A percentile compares a stretch with the other conserved stretches of the same genome.
Evolutionary conservation across 1,140 invertebrate species (phyloP).

Genomic region (Penaeus indicus): DNA sequence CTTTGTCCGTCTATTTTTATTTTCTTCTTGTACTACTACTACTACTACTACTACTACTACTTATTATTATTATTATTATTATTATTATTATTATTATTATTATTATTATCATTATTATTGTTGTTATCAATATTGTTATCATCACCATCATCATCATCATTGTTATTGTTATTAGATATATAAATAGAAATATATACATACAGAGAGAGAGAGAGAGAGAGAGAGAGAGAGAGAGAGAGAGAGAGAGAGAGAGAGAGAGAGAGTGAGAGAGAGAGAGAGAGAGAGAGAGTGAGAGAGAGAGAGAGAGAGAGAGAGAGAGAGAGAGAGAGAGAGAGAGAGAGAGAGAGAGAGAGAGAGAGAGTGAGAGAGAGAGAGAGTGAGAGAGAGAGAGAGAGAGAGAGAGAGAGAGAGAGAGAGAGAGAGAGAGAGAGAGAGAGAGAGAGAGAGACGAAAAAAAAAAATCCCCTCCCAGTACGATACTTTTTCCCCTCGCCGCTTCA

Average conservation of each 20-base stretch:
- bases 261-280: constrained; percentile 38
- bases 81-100: no score
- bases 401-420: neutral
- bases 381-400: constrained; percentile 1
- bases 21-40: no score
- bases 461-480: neutral
- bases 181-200: no score
- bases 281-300: constrained; percentile 32
- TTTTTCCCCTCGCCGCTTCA: neutral
- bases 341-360: neutral
- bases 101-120: no score
- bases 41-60: no score
- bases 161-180: no score
- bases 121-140: no score
- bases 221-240: neutral
- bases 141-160: no score
- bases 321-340: neutral
- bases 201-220: no score
- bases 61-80: no score
- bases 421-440: neutral
- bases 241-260: constrained; percentile 6
- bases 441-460: no score
- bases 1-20: no score
- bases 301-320: neutral
- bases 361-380: neutral